Evolutionary conservation across 1,140 invertebrate genomes (phyloP), one percentile per base, ranked within the genome.

Genomic region (Solen grandis): DNA sequence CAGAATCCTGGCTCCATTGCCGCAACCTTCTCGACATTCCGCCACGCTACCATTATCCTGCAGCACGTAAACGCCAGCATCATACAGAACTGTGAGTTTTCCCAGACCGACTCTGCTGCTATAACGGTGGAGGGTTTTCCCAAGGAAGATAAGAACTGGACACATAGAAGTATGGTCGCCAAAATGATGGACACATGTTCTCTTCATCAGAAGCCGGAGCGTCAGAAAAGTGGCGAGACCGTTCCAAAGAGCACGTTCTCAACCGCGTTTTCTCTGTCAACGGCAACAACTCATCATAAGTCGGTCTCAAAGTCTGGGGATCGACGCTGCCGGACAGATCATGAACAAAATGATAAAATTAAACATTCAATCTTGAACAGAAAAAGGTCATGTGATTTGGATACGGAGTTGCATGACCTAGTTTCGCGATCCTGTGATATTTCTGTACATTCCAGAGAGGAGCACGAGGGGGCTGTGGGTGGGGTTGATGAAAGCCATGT

Each of bases 51-150:
- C 19, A 63, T 90, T 19, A 88, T 89, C 27, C 73, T 90, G 10
- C 87, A 89, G 50, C 87, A 90, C 74, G 69, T 90, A 36, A 88
- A 86, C 59, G 83, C 84, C 16, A 87, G 84, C 69, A 80, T 90
- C 38, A 88, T 90, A 38, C 66, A 88, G 62, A 90, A 90, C 76
- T 90, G 89, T 84, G 88, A 90, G 60, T 90, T 90, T 68, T 89
- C 88, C 3, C 87, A 90, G 57, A 89, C 87, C 27, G 85, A 88
- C 55, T 83, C 85, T 3, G 88, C 89, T 29, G 87, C 85, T 38
- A 82, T 90, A 13, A 87, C 88, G 0, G 81, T 89, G 10, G 89
- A 90, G 73, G 89, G 89, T 0, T 85, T 87, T 73, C 85, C 86
- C 2, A 88, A 88, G 35, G 88, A 89, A 1, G 85, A 89, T 22